phyloP scores from a whole-genome alignment of 2,888 invertebrate species.

The Philaethria dido region DNA sequence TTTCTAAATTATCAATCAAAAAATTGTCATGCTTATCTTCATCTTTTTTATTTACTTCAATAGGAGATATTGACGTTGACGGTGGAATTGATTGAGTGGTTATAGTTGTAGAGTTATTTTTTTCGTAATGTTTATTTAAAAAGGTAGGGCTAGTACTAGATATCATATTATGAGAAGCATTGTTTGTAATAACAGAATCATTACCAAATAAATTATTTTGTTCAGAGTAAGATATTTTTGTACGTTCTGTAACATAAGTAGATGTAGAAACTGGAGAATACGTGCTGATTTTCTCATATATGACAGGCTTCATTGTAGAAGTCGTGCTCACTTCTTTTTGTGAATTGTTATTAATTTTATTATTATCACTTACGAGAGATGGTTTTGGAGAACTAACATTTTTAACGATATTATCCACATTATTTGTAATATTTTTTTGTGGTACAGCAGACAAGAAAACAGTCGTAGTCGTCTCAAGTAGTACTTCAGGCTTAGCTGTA shows the following conservation, averaged over 20 bases:
- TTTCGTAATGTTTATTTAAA: constrained; percentile 56
- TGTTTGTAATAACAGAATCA: constrained; percentile 35
- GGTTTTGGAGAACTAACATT: constrained; percentile 6
- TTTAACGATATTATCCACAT: constrained; percentile 13
- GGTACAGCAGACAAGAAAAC: constrained; percentile 46
- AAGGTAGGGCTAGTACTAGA: constrained; percentile 39
- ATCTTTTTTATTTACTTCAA: constrained; percentile 53
- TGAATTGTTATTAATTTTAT: constrained; percentile 36
- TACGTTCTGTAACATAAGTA: constrained; percentile 59
- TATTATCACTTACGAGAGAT: constrained; percentile 9
- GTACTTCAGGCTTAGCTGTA: constrained; percentile 45
- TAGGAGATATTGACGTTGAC: constrained; percentile 67
- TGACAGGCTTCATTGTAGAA: constrained; percentile 42
- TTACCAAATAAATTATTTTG: constrained; percentile 11
- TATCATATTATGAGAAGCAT: constrained; percentile 38
- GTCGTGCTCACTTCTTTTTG: constrained; percentile 38
- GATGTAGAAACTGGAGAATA: constrained; percentile 66
- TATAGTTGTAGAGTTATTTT: constrained; percentile 66
- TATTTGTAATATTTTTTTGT: constrained; percentile 37
- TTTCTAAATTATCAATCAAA: constrained; percentile 42
- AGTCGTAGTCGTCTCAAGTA: constrained; percentile 44
- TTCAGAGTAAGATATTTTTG: constrained; percentile 40
- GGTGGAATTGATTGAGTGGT: constrained; percentile 77
- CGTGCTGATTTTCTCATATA: constrained; percentile 63
- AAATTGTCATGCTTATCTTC: constrained; percentile 41